Evolutionary conservation across 2,888 invertebrate genomes (phyloP), one percentile per base, ranked within the genome.

Genomic region (Allacma fusca): DNA sequence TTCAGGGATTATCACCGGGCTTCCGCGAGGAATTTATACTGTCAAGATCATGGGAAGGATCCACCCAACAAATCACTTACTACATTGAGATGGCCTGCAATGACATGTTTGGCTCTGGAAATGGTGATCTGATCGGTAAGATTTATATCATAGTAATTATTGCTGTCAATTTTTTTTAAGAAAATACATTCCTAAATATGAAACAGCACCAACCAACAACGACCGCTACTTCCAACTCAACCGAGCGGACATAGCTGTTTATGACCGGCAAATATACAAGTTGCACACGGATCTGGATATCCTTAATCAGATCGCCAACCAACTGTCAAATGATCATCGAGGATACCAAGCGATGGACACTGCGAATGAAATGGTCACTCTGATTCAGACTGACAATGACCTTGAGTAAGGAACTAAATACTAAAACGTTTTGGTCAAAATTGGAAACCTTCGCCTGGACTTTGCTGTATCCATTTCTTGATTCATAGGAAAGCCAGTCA

Each of bases 21-120:
- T 82, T 80, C 71, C 78, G 85, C 2, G 82, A 85, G 59, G 83
- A 83, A 59, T 85, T 78, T 70, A 57, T 80, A 12, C 70, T 85
- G 21, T 80, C 84, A 28, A 34, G 64, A 43, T 19, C n/a, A 1
- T 73, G 73, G 73, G 16, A 9, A 40, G 73, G 64, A 7, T 80
- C 82, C 28, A 68, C 70, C 12, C 81, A 84, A 79, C 34, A 75
- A 2, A 75, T 80, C 16, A 81, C 81, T 5, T 85, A 86, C 69
- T 88, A 87, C 81, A 84, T 89, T 50, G 89, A 89, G 85, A 88
- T 88, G 87, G 88, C 88, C 0, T 88, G 88, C 81, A 89, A 88
- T 83, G 86, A 85, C 13, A 82, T 88, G 83, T 87, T 88, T 85
- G 89, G 89, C 2, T 87, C 86, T n/a, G 88, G 88, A 0, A 82